These are phyloP conservation scores for Daktulosphaira vitifoliae DNA, from an alignment of 1,140 invertebrate species.

Conservation along the genomic window DNA sequence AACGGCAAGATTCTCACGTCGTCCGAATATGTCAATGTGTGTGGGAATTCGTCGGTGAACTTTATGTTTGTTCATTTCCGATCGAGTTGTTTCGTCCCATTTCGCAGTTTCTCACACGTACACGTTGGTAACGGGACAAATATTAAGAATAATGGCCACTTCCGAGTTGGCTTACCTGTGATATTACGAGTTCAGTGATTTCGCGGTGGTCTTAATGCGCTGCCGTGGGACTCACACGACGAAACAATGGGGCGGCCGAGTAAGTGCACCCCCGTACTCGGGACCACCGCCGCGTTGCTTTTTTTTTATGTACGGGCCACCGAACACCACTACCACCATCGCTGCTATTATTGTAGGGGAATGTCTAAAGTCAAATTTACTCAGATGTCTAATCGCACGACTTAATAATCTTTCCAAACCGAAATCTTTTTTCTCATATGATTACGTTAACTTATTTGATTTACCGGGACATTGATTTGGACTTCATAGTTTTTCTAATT, in stretches of 20 bases:
- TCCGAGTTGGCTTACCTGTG: slow-evolving; percentile 20
- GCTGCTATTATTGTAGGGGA: neutral
- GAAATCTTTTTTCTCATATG: no score
- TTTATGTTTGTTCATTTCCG: slow-evolving; percentile 34
- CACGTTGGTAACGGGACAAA: neutral
- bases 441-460: no score
- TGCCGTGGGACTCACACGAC: slow-evolving; percentile 32
- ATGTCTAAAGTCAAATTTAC: no score
- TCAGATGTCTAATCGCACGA: no score
- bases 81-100: slow-evolving; percentile 20
- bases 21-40: neutral
- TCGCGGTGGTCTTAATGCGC: slow-evolving; percentile 26
- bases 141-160: neutral
- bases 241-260: slow-evolving; percentile 21
- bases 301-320: slow-evolving; percentile 5
- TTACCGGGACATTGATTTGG: no score
- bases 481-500: no score
- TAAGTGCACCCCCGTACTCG: neutral
- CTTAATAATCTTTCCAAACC: no score
- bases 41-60: slow-evolving; percentile 23
- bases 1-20: neutral
- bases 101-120: neutral
- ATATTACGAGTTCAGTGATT: slow-evolving; percentile 23
- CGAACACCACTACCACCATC: neutral
- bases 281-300: neutral